Base-by-base conservation (phyloP, 2,113 vertebrate genomes). In the Dendrocopos noguchii region DNA sequence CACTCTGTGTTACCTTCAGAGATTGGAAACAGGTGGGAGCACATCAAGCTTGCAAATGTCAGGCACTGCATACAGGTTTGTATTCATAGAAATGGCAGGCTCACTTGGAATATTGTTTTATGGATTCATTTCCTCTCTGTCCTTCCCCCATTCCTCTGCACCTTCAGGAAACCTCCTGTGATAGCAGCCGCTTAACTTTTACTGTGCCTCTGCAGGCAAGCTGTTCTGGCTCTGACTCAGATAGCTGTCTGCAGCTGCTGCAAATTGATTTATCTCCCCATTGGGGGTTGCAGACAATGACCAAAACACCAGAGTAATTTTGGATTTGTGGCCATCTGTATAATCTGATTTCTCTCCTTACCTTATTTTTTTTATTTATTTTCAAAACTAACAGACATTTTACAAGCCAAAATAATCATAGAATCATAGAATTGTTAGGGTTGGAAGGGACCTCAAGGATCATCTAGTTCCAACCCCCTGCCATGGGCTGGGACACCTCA, bases 191-290 rank as follows among this genome's bases (percentile, higher is more conserved):
- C 94, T 90, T 79, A 53, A 83, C 64, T 93, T 95, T 67, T 36
- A 71, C 80, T 9, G 2, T 77, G 74, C 78, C 66, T 92, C 90
- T 83, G 53, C 75, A 87, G 87, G 57, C 90, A 83, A 88, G 80
- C 80, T 76, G 67, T 55, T 90, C 93, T 92, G 88, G 86, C 89
- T 85, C 90, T 24, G 67, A 71, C 80, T 47, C 92, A 95, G 85
- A 81, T 36, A 73, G 52, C 95, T 93, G 94, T 86, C 95, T 90
- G 89, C 70, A 85, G 94, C 91, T 88, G 68, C 94, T 33, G 21
- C 80, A 90, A 87, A 95, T 70, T 93, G 90, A 96, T 97, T 96
- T 94, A 95, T 94, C 78, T 83, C 53, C 87, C 83, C 89, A 87
- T 47, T 31, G 55, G 81, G 52, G 52, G 67, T 31, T 94, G 84